Evolutionary conservation across 1,140 invertebrate species (phyloP), one percentile per base, ranked within the genome.

Genomic region (Papilio aristodemus): DNA sequence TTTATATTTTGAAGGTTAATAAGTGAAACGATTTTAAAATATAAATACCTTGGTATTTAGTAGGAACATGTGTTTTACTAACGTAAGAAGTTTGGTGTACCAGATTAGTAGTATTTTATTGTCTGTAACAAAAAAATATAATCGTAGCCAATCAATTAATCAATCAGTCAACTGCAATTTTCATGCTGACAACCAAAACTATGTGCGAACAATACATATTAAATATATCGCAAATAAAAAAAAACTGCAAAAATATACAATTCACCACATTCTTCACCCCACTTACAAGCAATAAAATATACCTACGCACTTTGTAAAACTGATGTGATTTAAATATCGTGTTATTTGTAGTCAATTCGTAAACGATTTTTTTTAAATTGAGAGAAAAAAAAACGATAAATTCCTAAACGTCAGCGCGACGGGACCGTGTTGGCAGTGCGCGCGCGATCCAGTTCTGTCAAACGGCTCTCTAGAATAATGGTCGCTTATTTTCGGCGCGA

Each of bases 401-500:
- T 66, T 66, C 41, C 71, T 50, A 46, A 43, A 72, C 72, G 67
- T 58, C 68, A 72, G 69, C 67, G 57, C 37, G 36, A 54, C 59
- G 50, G 67, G 71, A 68, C 67, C 50, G 19, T 64, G 76, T 76
- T 81, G 83, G 76, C 81, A 81, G 77, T 72, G 71, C 75, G 58
- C 63, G 66, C 71, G 73, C 84, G 86, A 71, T 83, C 87, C 79
- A 88, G 79, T 80, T 87, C 78, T 88, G 85, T 89, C 85, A 87
- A 87, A 86, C 68, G 76, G 62, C 73, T 77, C 71, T 83, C 77
- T 77, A 77, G 87, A 89, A 79, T 86, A 83, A 87, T 85, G 79
- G 79, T 79, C 75, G 77, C 77, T 82, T 89, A 88, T 89, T 88
- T 87, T 87, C 81, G 84, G 82, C 81, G 81, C 80, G 76, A 86